phyloP scores from a whole-genome alignment of 53 echinoderm and acorn worm species.

The Antedon mediterranea region DNA sequence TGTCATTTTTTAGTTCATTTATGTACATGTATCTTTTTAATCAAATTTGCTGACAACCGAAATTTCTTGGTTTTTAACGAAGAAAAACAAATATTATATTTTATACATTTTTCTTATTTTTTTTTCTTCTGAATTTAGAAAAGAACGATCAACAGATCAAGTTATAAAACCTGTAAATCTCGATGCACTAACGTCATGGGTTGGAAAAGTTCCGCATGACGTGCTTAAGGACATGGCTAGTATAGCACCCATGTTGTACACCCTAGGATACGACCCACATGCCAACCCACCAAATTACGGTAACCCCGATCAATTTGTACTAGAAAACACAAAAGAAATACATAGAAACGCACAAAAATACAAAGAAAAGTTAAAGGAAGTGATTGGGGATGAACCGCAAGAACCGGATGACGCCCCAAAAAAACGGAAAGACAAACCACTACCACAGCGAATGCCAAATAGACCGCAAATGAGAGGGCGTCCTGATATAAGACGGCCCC shows the following conservation, averaged over 20 bases:
- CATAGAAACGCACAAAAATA: conserved; percentile 35
- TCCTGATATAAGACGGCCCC: not conserved
- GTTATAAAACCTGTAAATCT: conserved; percentile 87
- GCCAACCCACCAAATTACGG: conserved; percentile 90
- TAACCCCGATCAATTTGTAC: conserved; percentile 66
- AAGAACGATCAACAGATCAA: conserved; percentile 84
- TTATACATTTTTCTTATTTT: not conserved
- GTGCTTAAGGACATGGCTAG: conserved; percentile 75
- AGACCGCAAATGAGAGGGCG: not conserved
- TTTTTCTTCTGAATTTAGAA: too few species aligned
- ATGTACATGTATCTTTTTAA: too few species aligned
- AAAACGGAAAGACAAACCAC: not conserved
- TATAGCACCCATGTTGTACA: conserved; percentile 76
- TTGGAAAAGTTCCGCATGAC: conserved; percentile 77
- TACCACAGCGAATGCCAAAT: not conserved
- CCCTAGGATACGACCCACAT: conserved; percentile 81
- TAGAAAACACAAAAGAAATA: conserved; percentile 77
- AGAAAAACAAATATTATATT: too few species aligned
- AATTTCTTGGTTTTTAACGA: too few species aligned
- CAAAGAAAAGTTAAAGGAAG: conserved; percentile 37
- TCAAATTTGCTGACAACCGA: too few species aligned
- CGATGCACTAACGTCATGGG: conserved; percentile 91
- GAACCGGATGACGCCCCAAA: conserved; percentile 17
- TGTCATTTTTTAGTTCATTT: too few species aligned
- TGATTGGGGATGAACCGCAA: conserved; percentile 42